Conservation (phyloP, 2,113 vertebrate genomes). For the Chaetops frenatus region DNA sequence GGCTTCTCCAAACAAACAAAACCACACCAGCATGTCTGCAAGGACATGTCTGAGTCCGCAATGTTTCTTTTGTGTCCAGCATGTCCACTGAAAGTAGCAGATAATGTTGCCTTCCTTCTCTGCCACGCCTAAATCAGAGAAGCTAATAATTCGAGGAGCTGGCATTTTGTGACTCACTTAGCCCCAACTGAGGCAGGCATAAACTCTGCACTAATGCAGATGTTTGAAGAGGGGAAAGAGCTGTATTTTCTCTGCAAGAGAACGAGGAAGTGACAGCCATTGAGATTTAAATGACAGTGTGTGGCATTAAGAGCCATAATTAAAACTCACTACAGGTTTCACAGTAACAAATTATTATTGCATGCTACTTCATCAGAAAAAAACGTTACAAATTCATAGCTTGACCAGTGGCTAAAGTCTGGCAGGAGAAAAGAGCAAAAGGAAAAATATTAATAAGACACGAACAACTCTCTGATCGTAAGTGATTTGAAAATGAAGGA, state of each 20-base stretch:
- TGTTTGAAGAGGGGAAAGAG: slow-evolving; percentile 29
- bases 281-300: slow-evolving; percentile 60
- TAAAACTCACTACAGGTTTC: slow-evolving; percentile 46
- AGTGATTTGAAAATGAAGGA: background rate
- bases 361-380: slow-evolving; percentile 22
- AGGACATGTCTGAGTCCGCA: background rate
- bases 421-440: background rate
- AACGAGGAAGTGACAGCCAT: slow-evolving; percentile 21
- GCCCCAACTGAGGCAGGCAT: background rate
- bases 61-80: background rate
- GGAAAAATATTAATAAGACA: background rate
- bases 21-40: rapidly evolving
- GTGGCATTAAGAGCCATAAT: slow-evolving; percentile 43
- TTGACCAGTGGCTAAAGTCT: background rate
- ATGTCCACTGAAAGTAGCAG: background rate
- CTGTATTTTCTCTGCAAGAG: slow-evolving; percentile 30
- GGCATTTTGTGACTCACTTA: slow-evolving; percentile 19
- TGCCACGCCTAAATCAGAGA: background rate
- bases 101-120: background rate
- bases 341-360: slow-evolving; percentile 38
- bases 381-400: slow-evolving; percentile 16
- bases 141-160: slow-evolving; percentile 20
- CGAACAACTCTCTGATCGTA: background rate
- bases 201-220: slow-evolving; percentile 25
- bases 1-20: background rate